Percentiles rank a stretch among this genome's conserved stretches.
Conservation (phyloP, 2,888 invertebrate species). For the Galerucella nymphaeae region DNA sequence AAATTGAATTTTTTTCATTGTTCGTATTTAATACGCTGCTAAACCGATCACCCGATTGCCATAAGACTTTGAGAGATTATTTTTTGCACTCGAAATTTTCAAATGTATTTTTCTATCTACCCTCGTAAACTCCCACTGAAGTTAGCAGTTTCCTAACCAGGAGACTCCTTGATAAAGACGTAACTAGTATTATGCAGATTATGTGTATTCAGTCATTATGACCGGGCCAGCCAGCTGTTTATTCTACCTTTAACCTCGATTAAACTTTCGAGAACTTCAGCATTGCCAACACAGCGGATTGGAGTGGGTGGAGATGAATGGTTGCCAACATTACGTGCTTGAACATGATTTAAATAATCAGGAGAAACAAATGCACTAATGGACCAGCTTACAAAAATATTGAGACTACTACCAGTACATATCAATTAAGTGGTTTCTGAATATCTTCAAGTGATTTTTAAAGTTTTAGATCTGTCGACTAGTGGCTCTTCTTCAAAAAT, state of each 20-base stretch:
- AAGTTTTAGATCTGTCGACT: neutral
- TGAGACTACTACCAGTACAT: neutral
- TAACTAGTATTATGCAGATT: constrained; percentile 61
- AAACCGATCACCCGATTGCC: too few species aligned
- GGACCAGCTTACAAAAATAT: neutral
- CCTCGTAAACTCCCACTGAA: constrained; percentile 29
- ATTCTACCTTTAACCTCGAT: constrained; percentile 49
- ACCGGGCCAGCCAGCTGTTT: constrained; percentile 63
- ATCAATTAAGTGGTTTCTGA: neutral
- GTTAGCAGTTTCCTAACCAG: constrained; percentile 7
- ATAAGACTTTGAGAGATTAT: too few species aligned
- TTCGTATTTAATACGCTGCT: too few species aligned
- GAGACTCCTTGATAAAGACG: constrained; percentile 45
- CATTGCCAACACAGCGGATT: constrained; percentile 16
- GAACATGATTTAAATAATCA: neutral
- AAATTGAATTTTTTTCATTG: too few species aligned
- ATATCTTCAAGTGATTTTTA: neutral
- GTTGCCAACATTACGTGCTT: neutral
- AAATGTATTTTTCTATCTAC: constrained; percentile 14
- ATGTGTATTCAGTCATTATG: constrained; percentile 64
- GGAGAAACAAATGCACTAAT: neutral
- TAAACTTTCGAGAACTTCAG: constrained; percentile 19
- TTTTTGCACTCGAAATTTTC: too few species aligned
- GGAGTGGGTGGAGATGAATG: neutral
- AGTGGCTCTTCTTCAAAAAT: neutral